A percentile compares a stretch with the other conserved stretches of the same genome.
Conservation (phyloP, 2,888 invertebrate genomes). For the Drosophila limbata region DNA sequence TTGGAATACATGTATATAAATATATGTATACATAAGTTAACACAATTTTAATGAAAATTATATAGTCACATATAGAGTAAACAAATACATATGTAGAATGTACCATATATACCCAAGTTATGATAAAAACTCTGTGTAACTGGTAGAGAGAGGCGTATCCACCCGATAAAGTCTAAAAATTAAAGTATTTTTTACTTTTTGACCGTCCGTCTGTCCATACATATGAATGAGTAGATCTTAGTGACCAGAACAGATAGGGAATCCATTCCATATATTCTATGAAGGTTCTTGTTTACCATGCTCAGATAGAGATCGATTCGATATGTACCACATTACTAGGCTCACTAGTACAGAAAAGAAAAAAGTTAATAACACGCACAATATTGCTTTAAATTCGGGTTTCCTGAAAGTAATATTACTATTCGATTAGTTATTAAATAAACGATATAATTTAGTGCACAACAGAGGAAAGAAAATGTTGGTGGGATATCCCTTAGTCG, state of each 20-base stretch:
- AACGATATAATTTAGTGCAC: not conserved
- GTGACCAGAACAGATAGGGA: not conserved
- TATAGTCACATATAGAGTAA: not conserved
- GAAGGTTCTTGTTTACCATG: conserved; percentile 2
- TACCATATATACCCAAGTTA: not conserved
- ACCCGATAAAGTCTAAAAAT: not conserved
- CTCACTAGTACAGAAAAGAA: not conserved
- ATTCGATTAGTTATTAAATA: not conserved
- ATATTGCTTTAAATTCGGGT: not conserved
- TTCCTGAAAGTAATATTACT: conserved; percentile 2
- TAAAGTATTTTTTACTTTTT: not conserved
- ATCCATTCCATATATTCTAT: not conserved
- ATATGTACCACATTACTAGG: not conserved
- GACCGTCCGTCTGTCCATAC: not conserved
- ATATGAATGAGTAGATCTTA: not conserved
- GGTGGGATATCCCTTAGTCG: conserved; percentile 3
- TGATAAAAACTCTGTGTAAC: not conserved
- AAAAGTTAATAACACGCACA: not conserved
- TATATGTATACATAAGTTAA: conserved; percentile 1
- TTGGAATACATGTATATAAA: too few relatives aligned
- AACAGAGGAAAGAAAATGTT: not conserved
- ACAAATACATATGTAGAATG: conserved; percentile 1
- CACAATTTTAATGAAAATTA: conserved; percentile 6
- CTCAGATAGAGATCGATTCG: conserved; percentile 1
- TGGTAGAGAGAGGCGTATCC: not conserved